Base-by-base conservation (phyloP, 2,888 invertebrate species). In the Eupithecia centaureata region DNA sequence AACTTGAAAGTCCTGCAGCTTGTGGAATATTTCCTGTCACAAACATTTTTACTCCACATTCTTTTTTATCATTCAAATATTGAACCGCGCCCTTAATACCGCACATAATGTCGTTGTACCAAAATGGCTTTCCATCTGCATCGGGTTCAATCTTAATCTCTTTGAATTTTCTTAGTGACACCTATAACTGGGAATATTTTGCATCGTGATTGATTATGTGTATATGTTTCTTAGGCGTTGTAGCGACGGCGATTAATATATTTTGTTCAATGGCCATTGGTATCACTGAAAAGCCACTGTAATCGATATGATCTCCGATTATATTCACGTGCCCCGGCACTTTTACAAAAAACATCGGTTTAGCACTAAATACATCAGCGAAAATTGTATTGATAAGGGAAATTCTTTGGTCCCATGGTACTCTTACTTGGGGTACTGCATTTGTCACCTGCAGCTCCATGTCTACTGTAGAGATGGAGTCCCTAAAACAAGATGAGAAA, bases 241-340 rank as follows among this genome's bases (percentile, higher is more conserved):
- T 70, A 73, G 83, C 83, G 1, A 96, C 96, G 1, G 98, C 98
- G 64, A 98, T 93, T 30, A 98, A 87, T 77, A 99, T 97, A 85
- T 97, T 96, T 88, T 99, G 98, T 79, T 98, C 97, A 73, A 99
- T 95, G 10, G 99, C 95, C 98, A 99, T 98, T 2, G 99, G 99
- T 83, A 98, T 96, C 70, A 99, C 99, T 47, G 97, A 96, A 90
- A 98, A 99, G 42, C 99, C 99, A 86, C 98, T 98, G 87, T 99
- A 99, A 94, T 99, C 99, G 77, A 99, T 97, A 94, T 99, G 99
- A 89, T 99, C 99, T 66, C 99, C 99, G 82, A 99, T 99, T 69
- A 99, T 94, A 88, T 99, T 99, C 0, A 99, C 99, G 82, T 99
- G 95, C 76, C 97, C 97, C 18, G 97, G 97, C 52, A 97, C 97